These are phyloP conservation scores for Villa cingulata DNA, from an alignment of 2,888 invertebrate species.

Conservation along the genomic window DNA sequence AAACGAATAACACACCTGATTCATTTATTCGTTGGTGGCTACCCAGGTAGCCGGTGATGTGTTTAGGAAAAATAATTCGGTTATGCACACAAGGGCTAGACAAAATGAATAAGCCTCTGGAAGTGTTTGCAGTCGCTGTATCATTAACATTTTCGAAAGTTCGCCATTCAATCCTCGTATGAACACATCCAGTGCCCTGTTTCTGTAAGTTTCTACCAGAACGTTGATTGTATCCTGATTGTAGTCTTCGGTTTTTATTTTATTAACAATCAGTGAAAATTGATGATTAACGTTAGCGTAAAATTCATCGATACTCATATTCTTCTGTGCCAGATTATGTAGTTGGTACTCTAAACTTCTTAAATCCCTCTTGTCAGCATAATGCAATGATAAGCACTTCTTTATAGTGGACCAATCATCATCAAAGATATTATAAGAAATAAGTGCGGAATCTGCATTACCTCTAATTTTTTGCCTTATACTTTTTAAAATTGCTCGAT, in stretches of 20 bases:
- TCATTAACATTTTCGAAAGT: slow-evolving; percentile 2
- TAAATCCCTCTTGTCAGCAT: slow-evolving; percentile 8
- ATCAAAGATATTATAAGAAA: slow-evolving; percentile 8
- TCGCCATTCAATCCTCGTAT: slow-evolving; percentile 6
- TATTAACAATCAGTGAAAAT: slow-evolving; percentile 7
- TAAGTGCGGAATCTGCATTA: slow-evolving; percentile 3
- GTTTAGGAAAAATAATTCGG: no score
- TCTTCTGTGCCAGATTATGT: neutral
- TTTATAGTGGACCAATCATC: slow-evolving; percentile 4
- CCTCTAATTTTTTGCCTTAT: slow-evolving; percentile 2
- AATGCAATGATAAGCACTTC: slow-evolving; percentile 6
- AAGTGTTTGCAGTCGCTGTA: slow-evolving; percentile 1
- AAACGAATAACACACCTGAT: no score
- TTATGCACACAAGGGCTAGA: no score
- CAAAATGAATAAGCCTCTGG: slow-evolving; percentile 6
- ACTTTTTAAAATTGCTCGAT: neutral
- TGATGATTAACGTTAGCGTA: slow-evolving; percentile 7
- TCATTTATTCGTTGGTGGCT: no score
- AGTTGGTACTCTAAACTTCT: slow-evolving; percentile 7
- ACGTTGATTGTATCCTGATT: slow-evolving; percentile 1
- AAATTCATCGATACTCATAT: slow-evolving; percentile 2
- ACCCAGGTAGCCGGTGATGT: no score
- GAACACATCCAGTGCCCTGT: slow-evolving; percentile 5
- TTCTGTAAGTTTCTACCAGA: slow-evolving; percentile 3
- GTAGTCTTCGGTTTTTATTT: slow-evolving; percentile 1